These are phyloP conservation scores for Ianthella basta DNA, from an alignment of 37 sponge, comb jelly and placozoan genomes.

Conservation along the genomic window DNA sequence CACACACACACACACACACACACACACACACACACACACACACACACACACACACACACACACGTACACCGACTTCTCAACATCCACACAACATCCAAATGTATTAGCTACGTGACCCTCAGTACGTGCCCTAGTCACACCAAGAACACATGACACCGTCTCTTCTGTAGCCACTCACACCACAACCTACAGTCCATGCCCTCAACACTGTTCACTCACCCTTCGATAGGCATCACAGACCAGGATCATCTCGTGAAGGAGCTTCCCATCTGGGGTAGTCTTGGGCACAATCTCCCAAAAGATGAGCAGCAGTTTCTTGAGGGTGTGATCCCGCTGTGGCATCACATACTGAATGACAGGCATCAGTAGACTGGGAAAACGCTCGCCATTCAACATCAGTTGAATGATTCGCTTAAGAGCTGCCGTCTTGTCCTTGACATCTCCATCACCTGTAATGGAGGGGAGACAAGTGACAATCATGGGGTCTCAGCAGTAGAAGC, in stretches of 20 bases:
- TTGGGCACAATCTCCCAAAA: slow-evolving; percentile 99
- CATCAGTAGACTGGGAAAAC: slow-evolving; percentile 94
- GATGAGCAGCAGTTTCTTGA: slow-evolving; percentile 96
- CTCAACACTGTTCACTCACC: no score
- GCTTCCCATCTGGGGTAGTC: slow-evolving; percentile 93
- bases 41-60: slow-evolving; percentile 26
- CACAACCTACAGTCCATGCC: no score
- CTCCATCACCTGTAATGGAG: slow-evolving; percentile 65
- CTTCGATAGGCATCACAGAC: slow-evolving; percentile 97
- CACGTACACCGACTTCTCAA: slow-evolving; percentile 17
- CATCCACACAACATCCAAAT: no score
- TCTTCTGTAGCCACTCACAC: no score
- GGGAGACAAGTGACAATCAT: no score
- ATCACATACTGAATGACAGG: slow-evolving; percentile 92
- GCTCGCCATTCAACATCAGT: slow-evolving; percentile 94
- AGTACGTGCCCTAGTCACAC: no score
- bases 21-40: slow-evolving; percentile 33
- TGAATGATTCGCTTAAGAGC: slow-evolving; percentile 95
- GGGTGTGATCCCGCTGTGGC: slow-evolving; percentile 90
- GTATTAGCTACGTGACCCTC: no score
- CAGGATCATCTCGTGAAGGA: slow-evolving; percentile 99
- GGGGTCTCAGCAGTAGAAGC: no score
- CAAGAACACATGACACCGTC: no score
- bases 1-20: slow-evolving; percentile 17
- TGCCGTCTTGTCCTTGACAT: slow-evolving; percentile 61